These are phyloP conservation scores for Sebastes matsubarae DNA, from an alignment of 2,797 vertebrate species.

Conservation along the genomic window DNA sequence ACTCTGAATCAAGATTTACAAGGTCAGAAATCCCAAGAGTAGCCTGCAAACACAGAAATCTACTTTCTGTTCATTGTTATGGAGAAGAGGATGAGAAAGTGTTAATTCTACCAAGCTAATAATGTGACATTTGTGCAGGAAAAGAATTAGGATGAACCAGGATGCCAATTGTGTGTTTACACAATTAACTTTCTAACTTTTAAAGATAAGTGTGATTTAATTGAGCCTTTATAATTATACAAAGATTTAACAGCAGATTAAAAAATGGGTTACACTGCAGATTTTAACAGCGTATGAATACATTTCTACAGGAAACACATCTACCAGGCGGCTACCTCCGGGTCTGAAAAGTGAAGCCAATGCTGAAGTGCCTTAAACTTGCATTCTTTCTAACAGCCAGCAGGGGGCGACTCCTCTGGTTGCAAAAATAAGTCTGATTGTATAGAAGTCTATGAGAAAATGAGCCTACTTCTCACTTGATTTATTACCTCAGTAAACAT, in stretches of 20 bases:
- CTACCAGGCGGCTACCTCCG: not conserved
- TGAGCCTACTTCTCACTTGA: not conserved
- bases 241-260: not conserved
- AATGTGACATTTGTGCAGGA: not conserved
- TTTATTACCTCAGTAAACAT: not conserved
- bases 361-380: not conserved
- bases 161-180: not conserved
- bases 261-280: not conserved
- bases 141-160: not conserved
- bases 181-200: not conserved
- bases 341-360: not conserved
- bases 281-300: not conserved
- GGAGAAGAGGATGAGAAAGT: not conserved
- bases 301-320: not conserved
- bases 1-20: not conserved
- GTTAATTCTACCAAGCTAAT: not conserved
- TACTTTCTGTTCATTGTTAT: not conserved
- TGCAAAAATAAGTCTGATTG: not conserved
- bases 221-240: not conserved
- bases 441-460: not conserved
- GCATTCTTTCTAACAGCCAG: rapidly evolving
- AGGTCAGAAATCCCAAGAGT: not conserved
- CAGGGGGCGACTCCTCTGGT: not conserved
- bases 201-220: not conserved
- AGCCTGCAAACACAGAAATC: not conserved